Evolutionary conservation across 2,888 invertebrate genomes (phyloP).

Genomic region (Polyommatus icarus): DNA sequence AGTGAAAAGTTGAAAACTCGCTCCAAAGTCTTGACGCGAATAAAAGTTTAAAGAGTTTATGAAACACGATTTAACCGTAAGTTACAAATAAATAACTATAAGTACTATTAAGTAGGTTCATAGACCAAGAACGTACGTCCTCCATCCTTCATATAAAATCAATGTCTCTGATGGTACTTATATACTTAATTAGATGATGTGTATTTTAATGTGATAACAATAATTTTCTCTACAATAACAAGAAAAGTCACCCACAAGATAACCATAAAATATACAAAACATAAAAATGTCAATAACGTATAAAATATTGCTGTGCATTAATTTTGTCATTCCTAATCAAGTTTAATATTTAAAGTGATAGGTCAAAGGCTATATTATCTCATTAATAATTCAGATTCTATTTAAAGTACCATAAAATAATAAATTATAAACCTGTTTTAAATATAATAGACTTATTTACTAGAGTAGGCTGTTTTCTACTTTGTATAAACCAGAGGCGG

Average conservation of each 20-base stretch:
- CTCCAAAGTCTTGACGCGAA: background rate
- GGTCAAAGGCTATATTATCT: constrained; percentile 16
- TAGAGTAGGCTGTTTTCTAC: background rate
- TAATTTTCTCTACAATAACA: background rate
- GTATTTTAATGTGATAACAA: background rate
- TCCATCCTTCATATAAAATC: too few species aligned
- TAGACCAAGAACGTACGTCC: too few species aligned
- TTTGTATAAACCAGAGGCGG: too few species aligned
- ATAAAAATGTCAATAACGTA: background rate
- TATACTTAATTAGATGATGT: background rate
- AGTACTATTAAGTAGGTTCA: background rate
- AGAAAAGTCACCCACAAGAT: background rate
- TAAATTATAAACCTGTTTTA: background rate
- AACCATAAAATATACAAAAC: constrained; percentile 1
- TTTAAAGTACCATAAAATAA: background rate
- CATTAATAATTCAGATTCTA: constrained; percentile 26
- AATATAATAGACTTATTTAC: background rate
- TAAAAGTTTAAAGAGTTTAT: background rate
- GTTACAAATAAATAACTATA: background rate
- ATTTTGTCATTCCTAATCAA: constrained; percentile 4
- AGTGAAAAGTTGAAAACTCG: constrained; percentile 16
- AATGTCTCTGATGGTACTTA: too few species aligned
- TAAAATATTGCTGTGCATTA: background rate
- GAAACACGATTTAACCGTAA: background rate
- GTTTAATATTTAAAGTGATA: background rate